Conservation (phyloP, 2,888 invertebrate species). For the Pecten maximus region DNA sequence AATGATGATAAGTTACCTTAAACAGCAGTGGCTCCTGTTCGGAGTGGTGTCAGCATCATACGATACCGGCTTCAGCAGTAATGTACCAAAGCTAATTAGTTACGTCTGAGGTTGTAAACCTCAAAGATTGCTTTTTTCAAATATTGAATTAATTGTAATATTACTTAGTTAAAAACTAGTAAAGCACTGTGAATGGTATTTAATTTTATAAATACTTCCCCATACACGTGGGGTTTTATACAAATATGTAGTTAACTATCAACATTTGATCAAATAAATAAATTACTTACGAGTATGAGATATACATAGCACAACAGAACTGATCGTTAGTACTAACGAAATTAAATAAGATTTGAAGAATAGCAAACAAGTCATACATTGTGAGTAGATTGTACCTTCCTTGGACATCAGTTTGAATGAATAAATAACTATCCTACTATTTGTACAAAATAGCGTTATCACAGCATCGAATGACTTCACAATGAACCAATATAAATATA, state of each 20-base stretch:
- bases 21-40: background rate
- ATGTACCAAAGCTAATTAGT: background rate
- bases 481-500: constrained; percentile 22
- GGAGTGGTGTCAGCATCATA: too few relatives aligned
- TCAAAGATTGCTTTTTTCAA: background rate
- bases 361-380: background rate
- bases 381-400: constrained; percentile 10
- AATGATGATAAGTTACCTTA: background rate
- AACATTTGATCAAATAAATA: background rate
- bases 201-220: background rate
- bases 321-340: background rate
- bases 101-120: background rate
- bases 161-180: background rate
- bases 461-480: constrained; percentile 18
- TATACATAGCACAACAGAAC: background rate
- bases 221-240: background rate
- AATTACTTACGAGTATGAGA: background rate
- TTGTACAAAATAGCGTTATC: constrained; percentile 33
- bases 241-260: background rate
- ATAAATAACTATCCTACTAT: constrained; percentile 35
- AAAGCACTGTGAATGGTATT: background rate
- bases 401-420: constrained; percentile 4
- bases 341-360: constrained; percentile 22
- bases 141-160: background rate
- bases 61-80: background rate